These are phyloP conservation scores for Sebastes iracundus DNA, from an alignment of 2,797 vertebrate species.

Conservation along the genomic window DNA sequence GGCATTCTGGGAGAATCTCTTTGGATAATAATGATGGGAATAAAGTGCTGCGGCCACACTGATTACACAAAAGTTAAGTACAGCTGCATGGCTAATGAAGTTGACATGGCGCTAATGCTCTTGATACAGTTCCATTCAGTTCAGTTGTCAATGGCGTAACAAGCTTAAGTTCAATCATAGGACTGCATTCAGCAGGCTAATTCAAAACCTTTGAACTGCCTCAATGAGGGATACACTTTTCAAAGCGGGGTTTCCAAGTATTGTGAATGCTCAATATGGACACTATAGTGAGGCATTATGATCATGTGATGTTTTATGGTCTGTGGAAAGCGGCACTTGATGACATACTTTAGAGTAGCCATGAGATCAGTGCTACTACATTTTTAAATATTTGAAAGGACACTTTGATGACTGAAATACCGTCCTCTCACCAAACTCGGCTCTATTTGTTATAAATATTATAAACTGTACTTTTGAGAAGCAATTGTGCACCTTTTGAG, in stretches of 20 bases:
- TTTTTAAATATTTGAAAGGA: not conserved
- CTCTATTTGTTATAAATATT: not conserved
- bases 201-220: constrained; percentile 3
- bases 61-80: constrained; percentile 63
- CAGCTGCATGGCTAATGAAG: constrained; percentile 64
- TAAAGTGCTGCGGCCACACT: constrained; percentile 46
- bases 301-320: not conserved
- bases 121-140: constrained; percentile 41
- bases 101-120: constrained; percentile 59
- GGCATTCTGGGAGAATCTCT: constrained; percentile 33
- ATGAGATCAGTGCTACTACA: not conserved
- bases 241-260: not conserved
- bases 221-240: not conserved
- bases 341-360: constrained; percentile 1
- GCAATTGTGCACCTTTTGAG: not conserved
- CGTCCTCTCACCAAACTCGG: not conserved
- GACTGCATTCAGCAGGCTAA: constrained; percentile 21
- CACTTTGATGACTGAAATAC: not conserved
- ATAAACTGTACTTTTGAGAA: not conserved
- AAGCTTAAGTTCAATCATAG: constrained; percentile 41
- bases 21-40: constrained; percentile 39
- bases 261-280: not conserved
- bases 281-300: not conserved
- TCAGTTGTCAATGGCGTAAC: constrained; percentile 43
- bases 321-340: constrained; percentile 3